Percentiles rank a stretch among this genome's conserved stretches.
These are phyloP conservation scores for Bradysia coprophila DNA, from an alignment of 1,140 invertebrate species.

Conservation along the genomic window DNA sequence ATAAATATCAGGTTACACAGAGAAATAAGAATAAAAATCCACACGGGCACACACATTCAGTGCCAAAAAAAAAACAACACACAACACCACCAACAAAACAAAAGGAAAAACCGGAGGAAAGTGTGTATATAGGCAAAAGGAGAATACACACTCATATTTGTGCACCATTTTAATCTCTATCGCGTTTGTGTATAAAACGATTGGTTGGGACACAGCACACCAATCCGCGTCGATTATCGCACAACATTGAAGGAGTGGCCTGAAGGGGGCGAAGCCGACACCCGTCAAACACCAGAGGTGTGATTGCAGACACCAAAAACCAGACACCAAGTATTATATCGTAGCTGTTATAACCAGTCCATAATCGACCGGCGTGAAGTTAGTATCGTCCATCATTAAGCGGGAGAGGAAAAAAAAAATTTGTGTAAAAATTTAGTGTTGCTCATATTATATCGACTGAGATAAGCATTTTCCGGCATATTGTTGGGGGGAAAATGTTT, in stretches of 20 bases:
- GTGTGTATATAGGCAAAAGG: background rate
- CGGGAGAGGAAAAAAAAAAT: background rate
- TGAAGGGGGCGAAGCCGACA: slow-evolving; percentile 10
- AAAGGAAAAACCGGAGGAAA: background rate
- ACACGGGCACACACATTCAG: background rate
- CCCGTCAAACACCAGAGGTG: slow-evolving; percentile 4
- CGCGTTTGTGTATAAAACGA: slow-evolving; percentile 1
- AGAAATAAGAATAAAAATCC: background rate
- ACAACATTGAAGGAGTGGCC: slow-evolving; percentile 20
- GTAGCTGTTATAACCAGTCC: slow-evolving; percentile 12
- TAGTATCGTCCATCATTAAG: slow-evolving; percentile 12
- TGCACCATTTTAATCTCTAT: background rate
- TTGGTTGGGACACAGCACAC: slow-evolving; percentile 9
- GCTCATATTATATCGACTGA: background rate
- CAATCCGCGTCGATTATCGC: slow-evolving; percentile 9
- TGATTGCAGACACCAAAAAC: slow-evolving; percentile 3
- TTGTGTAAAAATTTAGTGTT: background rate
- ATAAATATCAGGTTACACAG: background rate
- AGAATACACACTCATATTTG: background rate
- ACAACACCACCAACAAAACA: background rate
- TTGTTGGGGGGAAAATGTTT: background rate
- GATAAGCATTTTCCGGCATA: background rate
- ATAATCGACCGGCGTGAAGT: slow-evolving; percentile 23
- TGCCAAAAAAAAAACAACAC: background rate
- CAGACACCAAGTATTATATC: background rate